A percentile compares a stretch with the other conserved stretches of the same genome.
Evolutionary conservation across 2,888 invertebrate genomes (phyloP).

Genomic region (Nephrocerus scutellatus): DNA sequence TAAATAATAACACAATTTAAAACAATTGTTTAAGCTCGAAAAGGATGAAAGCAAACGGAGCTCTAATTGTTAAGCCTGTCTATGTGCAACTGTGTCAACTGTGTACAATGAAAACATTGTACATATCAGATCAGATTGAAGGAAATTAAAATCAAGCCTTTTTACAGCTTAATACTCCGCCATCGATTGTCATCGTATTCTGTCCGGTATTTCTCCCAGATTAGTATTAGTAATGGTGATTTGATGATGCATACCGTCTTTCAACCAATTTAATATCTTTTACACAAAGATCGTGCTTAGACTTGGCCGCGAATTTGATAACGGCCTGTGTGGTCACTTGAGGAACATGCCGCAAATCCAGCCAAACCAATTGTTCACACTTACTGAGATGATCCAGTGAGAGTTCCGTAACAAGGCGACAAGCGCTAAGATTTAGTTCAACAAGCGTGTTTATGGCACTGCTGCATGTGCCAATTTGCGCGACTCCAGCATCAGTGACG

Average conservation of each 20-base stretch:
- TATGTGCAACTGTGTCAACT: too few relatives aligned
- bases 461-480: conserved; percentile 72
- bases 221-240: too few relatives aligned
- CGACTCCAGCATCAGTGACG: conserved; percentile 84
- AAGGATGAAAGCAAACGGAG: too few relatives aligned
- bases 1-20: too few relatives aligned
- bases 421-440: conserved; percentile 73
- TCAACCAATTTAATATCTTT: conserved; percentile 71
- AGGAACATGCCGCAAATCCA: conserved; percentile 73
- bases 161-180: too few relatives aligned
- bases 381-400: conserved; percentile 73
- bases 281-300: conserved; percentile 70
- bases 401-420: conserved; percentile 72
- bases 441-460: conserved; percentile 59
- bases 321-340: conserved; percentile 75
- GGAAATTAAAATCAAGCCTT: too few relatives aligned
- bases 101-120: too few relatives aligned
- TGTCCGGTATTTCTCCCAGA: too few relatives aligned
- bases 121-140: too few relatives aligned
- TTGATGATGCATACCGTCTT: conserved; percentile 23
- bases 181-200: too few relatives aligned
- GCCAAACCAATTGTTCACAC: conserved; percentile 63
- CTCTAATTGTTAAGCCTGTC: too few relatives aligned
- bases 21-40: too few relatives aligned
- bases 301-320: conserved; percentile 75